A percentile compares a stretch with the other conserved stretches of the same genome.
These are phyloP conservation scores for Julus scanicus DNA, from an alignment of 2,888 invertebrate genomes.

Conservation along the genomic window DNA sequence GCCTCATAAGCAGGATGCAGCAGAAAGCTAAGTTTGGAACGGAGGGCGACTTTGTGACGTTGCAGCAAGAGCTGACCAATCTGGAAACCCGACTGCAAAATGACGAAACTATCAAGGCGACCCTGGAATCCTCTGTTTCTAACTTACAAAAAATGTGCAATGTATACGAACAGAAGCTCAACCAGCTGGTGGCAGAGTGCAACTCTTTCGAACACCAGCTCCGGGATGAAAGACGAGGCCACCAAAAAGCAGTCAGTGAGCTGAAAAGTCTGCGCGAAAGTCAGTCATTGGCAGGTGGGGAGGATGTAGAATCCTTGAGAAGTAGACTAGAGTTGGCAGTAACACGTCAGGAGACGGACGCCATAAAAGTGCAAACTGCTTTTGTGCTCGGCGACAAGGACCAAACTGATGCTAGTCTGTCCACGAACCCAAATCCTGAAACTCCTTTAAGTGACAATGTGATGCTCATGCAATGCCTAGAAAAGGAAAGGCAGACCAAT, in stretches of 20 bases:
- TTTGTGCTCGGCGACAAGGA: not conserved
- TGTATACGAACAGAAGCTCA: not conserved
- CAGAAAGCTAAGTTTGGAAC: not conserved
- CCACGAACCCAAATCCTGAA: not conserved
- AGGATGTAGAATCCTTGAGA: conserved; percentile 47
- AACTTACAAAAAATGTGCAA: conserved; percentile 32
- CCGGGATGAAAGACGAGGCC: not conserved
- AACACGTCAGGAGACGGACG: not conserved
- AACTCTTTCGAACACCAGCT: not conserved
- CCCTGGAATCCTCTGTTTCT: not conserved
- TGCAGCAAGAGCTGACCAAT: conserved; percentile 30
- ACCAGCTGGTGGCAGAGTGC: not conserved
- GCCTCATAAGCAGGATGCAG: conserved; percentile 2
- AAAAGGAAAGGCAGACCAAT: conserved; percentile 30
- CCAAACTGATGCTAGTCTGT: not conserved
- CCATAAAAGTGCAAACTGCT: conserved; percentile 45
- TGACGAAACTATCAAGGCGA: not conserved
- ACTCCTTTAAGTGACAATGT: not conserved
- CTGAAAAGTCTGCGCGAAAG: not conserved
- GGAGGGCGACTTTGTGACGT: not conserved
- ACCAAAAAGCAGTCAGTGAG: not conserved
- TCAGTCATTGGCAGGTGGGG: not conserved
- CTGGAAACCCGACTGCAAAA: not conserved
- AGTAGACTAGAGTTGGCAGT: conserved; percentile 19
- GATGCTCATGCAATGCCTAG: conserved; percentile 23